Conservation (phyloP, 2,888 invertebrate genomes). For the Athalia circularis region DNA sequence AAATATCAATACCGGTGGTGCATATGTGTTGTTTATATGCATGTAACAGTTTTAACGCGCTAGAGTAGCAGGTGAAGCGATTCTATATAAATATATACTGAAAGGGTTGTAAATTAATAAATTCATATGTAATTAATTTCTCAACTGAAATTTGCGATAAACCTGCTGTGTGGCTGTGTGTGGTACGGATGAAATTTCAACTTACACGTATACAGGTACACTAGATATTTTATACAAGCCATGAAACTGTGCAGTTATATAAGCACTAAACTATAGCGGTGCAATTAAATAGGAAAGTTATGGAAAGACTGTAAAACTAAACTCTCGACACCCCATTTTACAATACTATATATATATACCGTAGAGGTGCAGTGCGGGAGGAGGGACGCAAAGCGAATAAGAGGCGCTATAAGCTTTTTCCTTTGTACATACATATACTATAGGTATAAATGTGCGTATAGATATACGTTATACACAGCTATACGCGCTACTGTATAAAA, state of each 20-base stretch:
- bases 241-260: not conserved
- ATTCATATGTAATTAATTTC: constrained; percentile 23
- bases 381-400: no score
- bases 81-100: no score
- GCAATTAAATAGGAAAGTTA: constrained; percentile 39
- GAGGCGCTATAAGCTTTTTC: no score
- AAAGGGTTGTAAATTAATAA: constrained; percentile 24
- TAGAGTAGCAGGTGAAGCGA: not conserved
- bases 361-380: no score
- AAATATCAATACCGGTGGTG: no score
- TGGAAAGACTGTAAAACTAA: constrained; percentile 34
- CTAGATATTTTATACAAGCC: not conserved
- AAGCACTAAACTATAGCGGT: constrained; percentile 17
- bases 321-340: not conserved
- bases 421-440: not conserved
- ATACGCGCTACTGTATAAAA: constrained; percentile 7
- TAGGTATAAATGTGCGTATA: not conserved
- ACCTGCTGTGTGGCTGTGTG: no score
- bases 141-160: not conserved
- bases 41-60: not conserved
- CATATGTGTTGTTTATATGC: no score
- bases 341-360: no score
- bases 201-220: no score
- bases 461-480: not conserved
- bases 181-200: no score